These are phyloP conservation scores for Pyrrhia umbra DNA, from an alignment of 2,888 invertebrate species.

Conservation along the genomic window DNA sequence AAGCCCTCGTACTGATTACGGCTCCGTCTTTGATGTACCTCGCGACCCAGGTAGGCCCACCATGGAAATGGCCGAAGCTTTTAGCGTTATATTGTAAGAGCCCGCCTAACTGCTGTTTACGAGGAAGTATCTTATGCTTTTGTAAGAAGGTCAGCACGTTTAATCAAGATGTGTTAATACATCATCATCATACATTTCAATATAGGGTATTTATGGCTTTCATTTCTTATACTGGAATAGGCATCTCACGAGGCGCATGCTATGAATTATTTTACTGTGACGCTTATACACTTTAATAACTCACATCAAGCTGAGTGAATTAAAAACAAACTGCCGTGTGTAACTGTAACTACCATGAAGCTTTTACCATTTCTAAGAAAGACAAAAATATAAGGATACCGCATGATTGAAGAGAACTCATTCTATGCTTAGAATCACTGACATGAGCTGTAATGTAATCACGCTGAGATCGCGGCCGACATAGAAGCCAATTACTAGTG, in stretches of 20 bases:
- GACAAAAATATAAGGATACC: background rate
- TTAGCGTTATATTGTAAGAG: slow-evolving; percentile 23
- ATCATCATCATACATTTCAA: too few species aligned
- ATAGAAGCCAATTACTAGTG: background rate
- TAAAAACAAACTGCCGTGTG: background rate
- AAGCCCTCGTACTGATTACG: slow-evolving; percentile 11
- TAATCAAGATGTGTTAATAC: background rate
- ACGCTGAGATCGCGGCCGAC: too few species aligned
- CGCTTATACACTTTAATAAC: background rate
- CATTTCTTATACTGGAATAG: background rate
- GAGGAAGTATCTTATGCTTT: slow-evolving; percentile 8
- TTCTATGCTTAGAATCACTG: too few species aligned
- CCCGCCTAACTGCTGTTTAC: slow-evolving; percentile 12
- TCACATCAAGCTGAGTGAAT: background rate
- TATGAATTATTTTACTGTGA: too few species aligned
- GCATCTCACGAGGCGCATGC: background rate
- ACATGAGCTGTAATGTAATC: too few species aligned
- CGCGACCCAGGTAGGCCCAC: slow-evolving; percentile 18
- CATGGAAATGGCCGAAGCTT: slow-evolving; percentile 44
- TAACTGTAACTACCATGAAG: background rate
- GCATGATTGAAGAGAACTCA: too few species aligned
- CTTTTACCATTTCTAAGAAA: too few species aligned
- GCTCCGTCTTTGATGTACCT: slow-evolving; percentile 23
- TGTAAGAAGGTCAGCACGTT: slow-evolving; percentile 4
- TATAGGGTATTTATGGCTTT: background rate